Conservation (phyloP, 2,113 vertebrate genomes). For the Brienomyrus longianalis region DNA sequence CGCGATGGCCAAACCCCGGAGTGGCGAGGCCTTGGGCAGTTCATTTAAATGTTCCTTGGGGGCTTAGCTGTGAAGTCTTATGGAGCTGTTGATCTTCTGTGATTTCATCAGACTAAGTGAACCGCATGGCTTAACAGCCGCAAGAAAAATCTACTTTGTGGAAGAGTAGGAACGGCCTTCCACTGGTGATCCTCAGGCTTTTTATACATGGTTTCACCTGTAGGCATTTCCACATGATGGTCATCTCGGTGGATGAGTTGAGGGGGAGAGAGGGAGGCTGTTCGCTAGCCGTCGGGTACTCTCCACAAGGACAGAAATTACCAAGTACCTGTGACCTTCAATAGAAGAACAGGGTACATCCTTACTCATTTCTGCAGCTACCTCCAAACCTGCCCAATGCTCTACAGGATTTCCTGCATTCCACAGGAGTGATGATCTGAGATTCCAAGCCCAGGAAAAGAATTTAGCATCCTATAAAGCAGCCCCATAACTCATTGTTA, state of each 20-base stretch:
- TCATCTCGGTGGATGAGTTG: not conserved
- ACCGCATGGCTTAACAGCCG: not conserved
- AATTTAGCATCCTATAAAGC: not conserved
- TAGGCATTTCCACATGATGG: not conserved
- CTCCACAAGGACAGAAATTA: not conserved
- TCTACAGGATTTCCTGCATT: not conserved
- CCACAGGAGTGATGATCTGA: not conserved
- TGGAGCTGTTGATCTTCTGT: not conserved
- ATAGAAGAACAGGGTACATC: not conserved
- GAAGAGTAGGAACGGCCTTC: not conserved
- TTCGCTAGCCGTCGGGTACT: not conserved
- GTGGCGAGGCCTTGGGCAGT: not conserved
- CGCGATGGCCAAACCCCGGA: slow-evolving; percentile 28
- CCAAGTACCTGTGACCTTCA: not conserved
- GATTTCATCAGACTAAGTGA: not conserved
- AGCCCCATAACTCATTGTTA: not conserved
- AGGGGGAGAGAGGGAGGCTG: not conserved
- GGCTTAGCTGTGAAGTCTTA: not conserved
- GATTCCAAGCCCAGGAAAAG: not conserved
- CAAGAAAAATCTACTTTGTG: not conserved
- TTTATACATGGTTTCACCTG: not conserved
- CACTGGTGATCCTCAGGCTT: not conserved
- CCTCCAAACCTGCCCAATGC: not conserved
- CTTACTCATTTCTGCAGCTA: not conserved
- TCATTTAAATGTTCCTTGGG: not conserved